Conservation (phyloP, 2,113 vertebrate genomes). For the Procavia capensis region DNA sequence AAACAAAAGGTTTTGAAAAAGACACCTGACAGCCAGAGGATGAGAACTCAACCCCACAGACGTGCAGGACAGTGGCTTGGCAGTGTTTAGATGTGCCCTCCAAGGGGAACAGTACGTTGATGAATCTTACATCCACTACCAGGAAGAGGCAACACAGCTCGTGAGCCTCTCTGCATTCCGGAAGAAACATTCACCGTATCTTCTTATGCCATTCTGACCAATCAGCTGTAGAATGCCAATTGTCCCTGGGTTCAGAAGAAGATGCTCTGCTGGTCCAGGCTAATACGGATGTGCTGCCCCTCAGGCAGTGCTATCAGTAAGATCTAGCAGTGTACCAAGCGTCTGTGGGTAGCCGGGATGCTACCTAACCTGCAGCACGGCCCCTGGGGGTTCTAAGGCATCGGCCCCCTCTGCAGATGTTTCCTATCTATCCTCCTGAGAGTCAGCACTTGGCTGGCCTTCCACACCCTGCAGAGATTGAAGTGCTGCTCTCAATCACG, state of each 20-base stretch:
- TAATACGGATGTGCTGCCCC: no score
- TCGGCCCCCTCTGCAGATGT: neutral
- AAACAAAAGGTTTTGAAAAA: neutral
- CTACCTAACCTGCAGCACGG: neutral
- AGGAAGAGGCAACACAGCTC: neutral
- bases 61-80: no score
- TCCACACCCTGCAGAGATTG: neutral
- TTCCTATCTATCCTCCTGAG: neutral
- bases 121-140: rapidly evolving
- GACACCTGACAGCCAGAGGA: rapidly evolving
- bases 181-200: neutral
- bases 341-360: no score
- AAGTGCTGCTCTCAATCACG: neutral
- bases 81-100: no score
- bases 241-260: neutral
- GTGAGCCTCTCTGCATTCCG: neutral
- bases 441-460: neutral
- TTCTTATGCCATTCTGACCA: neutral
- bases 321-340: no score
- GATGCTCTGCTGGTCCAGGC: no score
- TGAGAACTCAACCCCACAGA: no score
- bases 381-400: no score
- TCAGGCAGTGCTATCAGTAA: rapidly evolving
- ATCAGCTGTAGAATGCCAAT: neutral
- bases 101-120: neutral